These are phyloP conservation scores for Orthonychiurus folsomi DNA, from an alignment of 2,888 invertebrate species.

Conservation along the genomic window DNA sequence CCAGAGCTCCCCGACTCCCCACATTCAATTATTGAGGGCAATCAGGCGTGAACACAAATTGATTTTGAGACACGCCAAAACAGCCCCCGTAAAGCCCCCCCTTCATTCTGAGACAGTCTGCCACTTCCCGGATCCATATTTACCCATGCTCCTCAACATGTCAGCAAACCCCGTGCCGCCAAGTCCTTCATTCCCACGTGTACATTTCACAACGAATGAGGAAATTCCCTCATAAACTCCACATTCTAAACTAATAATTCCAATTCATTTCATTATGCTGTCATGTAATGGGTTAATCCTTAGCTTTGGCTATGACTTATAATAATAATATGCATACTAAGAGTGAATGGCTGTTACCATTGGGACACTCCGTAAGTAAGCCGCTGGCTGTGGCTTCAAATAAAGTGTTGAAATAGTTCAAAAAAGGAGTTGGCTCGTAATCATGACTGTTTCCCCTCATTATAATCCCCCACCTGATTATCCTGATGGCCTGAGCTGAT, in stretches of 20 bases:
- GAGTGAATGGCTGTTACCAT: no score
- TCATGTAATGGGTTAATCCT: no score
- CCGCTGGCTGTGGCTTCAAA: no score
- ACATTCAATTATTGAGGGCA: slow-evolving; percentile 41
- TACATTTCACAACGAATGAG: no score
- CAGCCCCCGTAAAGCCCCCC: slow-evolving; percentile 31
- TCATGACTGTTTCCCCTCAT: neutral
- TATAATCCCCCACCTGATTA: neutral
- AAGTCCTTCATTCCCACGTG: neutral
- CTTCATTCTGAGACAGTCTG: slow-evolving; percentile 22
- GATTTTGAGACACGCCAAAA: slow-evolving; percentile 41
- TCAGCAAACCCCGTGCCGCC: no score
- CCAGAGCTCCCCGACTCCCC: slow-evolving; percentile 36
- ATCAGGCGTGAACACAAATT: slow-evolving; percentile 41
- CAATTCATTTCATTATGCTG: no score
- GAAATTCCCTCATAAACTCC: neutral
- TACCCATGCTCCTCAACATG: neutral
- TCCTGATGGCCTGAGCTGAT: slow-evolving; percentile 19
- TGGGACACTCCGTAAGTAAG: no score
- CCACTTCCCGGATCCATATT: slow-evolving; percentile 11
- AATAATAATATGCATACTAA: no score
- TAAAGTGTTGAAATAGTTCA: neutral
- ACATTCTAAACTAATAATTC: no score
- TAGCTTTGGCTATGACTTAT: no score
- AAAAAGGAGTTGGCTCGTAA: no score